A percentile compares a stretch with the other conserved stretches of the same genome.
These are phyloP conservation scores for Parnassius smintheus DNA, from an alignment of 2,888 invertebrate genomes.

Conservation along the genomic window DNA sequence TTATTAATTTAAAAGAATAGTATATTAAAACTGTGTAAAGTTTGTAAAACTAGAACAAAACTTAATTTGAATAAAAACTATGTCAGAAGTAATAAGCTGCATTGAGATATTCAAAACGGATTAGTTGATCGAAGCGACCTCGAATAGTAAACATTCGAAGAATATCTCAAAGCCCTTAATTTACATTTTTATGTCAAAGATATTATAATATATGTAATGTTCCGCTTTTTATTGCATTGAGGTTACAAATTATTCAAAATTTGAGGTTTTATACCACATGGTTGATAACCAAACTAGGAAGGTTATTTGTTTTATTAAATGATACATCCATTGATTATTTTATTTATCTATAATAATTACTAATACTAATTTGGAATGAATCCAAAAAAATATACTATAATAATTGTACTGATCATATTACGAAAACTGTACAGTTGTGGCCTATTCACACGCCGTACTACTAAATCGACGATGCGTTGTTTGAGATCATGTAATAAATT, in stretches of 20 bases:
- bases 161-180: slow-evolving; percentile 12
- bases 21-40: slow-evolving; percentile 19
- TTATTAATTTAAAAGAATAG: no score
- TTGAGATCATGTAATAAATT: slow-evolving; percentile 9
- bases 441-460: slow-evolving; percentile 4
- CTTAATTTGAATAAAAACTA: slow-evolving; percentile 25
- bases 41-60: slow-evolving; percentile 19
- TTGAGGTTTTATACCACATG: no score
- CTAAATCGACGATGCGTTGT: slow-evolving; percentile 13
- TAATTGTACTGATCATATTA: background rate
- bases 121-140: slow-evolving; percentile 9
- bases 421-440: slow-evolving; percentile 3
- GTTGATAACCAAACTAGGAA: no score
- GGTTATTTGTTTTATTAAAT: no score
- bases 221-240: no score
- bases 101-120: slow-evolving; percentile 3
- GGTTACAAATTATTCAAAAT: no score
- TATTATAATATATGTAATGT: background rate
- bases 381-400: background rate
- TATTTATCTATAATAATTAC: no score
- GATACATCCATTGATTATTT: no score
- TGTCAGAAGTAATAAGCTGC: slow-evolving; percentile 20
- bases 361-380: no score
- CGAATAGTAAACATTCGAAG: slow-evolving; percentile 12
- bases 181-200: slow-evolving; percentile 9